A percentile compares a stretch with the other conserved stretches of the same genome.
Conservation (phyloP, 1,140 invertebrate genomes). For the Nephila pilipes region DNA sequence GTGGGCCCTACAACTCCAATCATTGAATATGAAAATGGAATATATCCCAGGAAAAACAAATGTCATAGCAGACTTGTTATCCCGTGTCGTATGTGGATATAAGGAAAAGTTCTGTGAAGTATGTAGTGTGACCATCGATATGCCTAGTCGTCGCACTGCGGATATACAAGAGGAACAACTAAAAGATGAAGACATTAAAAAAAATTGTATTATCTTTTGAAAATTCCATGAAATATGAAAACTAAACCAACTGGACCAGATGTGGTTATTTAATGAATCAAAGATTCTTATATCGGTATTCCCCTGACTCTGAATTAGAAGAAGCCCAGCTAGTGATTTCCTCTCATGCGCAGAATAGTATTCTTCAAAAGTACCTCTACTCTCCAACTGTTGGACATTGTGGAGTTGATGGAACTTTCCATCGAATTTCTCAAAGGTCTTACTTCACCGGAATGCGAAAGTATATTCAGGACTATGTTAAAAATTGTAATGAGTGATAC, state of each 20-base stretch:
- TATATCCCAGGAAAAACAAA: too few species aligned
- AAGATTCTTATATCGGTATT: background rate
- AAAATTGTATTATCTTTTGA: background rate
- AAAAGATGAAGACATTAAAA: too few species aligned
- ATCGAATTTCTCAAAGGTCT: conserved; percentile 1
- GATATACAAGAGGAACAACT: too few species aligned
- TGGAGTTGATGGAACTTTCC: background rate
- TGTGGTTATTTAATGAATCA: background rate
- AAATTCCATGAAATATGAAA: background rate
- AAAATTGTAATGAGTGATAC: conserved; percentile 25
- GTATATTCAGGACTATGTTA: background rate
- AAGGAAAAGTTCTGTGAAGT: too few species aligned
- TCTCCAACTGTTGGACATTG: conserved; percentile 18
- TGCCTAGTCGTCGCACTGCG: too few species aligned
- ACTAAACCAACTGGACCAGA: background rate
- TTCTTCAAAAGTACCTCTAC: conserved; percentile 46
- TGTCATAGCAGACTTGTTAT: too few species aligned
- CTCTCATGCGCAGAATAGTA: background rate
- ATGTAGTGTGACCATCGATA: too few species aligned
- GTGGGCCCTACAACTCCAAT: too few species aligned
- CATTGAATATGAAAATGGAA: too few species aligned
- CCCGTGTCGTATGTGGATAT: too few species aligned
- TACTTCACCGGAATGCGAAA: conserved; percentile 41
- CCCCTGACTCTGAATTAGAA: conserved; percentile 2
- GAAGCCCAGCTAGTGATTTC: conserved; percentile 43